Conservation (phyloP, 53 echinoderm and acorn worm species). For the Hippasteria phrygiana region DNA sequence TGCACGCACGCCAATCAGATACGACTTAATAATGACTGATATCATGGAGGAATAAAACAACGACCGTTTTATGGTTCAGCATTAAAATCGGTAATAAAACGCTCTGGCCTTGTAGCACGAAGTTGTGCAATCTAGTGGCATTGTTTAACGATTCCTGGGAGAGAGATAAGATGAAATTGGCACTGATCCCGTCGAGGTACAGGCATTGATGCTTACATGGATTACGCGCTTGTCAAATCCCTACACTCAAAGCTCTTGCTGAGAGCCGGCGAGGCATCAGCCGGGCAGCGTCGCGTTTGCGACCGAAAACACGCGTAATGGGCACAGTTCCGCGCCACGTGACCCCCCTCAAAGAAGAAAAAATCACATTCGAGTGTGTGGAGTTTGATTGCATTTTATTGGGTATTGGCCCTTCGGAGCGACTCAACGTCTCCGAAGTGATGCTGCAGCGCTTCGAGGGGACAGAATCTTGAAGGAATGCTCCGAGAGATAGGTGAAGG, state of each 20-base stretch:
- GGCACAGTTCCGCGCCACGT: constrained; percentile 51
- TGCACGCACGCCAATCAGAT: too few species aligned
- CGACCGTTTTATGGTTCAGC: too few species aligned
- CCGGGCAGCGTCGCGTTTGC: neutral
- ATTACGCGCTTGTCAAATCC: neutral
- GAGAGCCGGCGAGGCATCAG: neutral
- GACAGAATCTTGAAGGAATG: neutral
- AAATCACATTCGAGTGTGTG: constrained; percentile 33
- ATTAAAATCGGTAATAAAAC: too few species aligned
- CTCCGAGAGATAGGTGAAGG: neutral
- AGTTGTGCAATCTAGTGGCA: too few species aligned
- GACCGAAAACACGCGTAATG: constrained; percentile 54
- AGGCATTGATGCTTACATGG: neutral
- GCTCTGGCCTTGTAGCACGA: too few species aligned
- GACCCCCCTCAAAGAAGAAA: constrained; percentile 23
- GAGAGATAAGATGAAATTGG: too few species aligned
- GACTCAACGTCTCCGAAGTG: constrained; percentile 20
- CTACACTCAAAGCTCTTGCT: neutral
- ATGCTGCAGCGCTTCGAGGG: neutral
- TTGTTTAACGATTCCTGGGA: too few species aligned
- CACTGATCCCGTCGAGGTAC: neutral
- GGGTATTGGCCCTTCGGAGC: constrained; percentile 51
- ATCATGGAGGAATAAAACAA: too few species aligned
- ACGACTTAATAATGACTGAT: too few species aligned
- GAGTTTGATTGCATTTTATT: constrained; percentile 53